Evolutionary conservation across 2,797 vertebrate genomes (phyloP), one percentile per base, ranked within the genome.

Genomic region (Peromyscus melanophrys): DNA sequence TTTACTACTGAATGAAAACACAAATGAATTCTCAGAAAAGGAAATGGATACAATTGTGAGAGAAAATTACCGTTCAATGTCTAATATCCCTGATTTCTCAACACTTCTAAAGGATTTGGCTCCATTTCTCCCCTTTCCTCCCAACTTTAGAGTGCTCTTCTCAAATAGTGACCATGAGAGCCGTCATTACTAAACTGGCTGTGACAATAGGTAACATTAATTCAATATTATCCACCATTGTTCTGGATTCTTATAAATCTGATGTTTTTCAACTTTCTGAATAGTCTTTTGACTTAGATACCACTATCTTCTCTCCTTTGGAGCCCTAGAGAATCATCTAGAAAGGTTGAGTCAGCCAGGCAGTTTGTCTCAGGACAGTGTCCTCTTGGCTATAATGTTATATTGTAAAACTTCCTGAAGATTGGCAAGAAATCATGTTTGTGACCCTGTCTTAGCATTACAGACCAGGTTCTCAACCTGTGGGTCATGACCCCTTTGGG

Each of bases 11-110:
- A 37, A 78, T 13, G 55, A 89, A 95, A 90, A 94, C 34, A 34
- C 49, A 40, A 57, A 61, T 52, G 52, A 76, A 90, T 97, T 97
- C 78, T 27, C 75, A 97, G 96, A 95, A 98, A 57, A 97, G 80
- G 92, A 98, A 98, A 96, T 76, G 63, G 2, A 40, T 21, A 49
- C 0, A 1, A 81, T 67, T 73, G 43, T 92, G 94, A 97, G 86
- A 90, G 52, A 0, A 1, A 40, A 86, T 88, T 55, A 89, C n/a
- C 37, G 73, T 97, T 96, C 88, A 61, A 31, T 83, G 94, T 89
- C 71, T 71, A 80, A 8, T 0, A 34, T 3, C 80, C 94, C 67
- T 65, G 69, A 71, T 0, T 96, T 93, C 37, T 59, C 40, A 92
- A 25, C 83, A 43, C 52, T 69, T 96, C 55, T 17, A 76, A 69